Conservation (phyloP, 2,797 vertebrate species). For the Helarctos malayanus region DNA sequence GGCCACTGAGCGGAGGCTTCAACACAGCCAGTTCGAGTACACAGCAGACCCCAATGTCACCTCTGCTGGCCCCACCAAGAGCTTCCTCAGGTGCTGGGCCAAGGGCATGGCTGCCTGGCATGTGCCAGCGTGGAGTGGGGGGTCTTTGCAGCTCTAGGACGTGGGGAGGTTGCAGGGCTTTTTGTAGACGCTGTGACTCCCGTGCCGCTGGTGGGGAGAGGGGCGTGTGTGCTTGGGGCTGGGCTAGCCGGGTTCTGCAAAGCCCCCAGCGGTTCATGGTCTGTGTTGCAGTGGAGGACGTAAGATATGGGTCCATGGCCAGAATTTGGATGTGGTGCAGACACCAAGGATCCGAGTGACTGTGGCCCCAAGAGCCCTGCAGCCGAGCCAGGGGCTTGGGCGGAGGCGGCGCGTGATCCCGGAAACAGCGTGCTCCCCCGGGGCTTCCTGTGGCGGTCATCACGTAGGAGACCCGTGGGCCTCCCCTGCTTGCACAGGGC, state of each 20-base stretch:
- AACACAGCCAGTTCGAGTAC: conserved; percentile 91
- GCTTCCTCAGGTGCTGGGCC: conserved; percentile 93
- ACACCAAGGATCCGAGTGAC: conserved; percentile 95
- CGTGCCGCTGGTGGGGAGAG: background rate
- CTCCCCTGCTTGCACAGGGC: background rate
- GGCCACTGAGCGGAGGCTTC: conserved; percentile 90
- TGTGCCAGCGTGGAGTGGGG: background rate
- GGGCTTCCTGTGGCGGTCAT: conserved; percentile 89
- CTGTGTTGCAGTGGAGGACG: conserved; percentile 94
- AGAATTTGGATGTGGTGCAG: conserved; percentile 97
- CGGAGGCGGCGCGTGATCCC: conserved; percentile 89
- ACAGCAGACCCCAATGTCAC: conserved; percentile 96
- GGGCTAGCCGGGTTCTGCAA: background rate
- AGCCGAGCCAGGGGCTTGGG: conserved; percentile 81
- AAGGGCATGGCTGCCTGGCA: fast-evolving
- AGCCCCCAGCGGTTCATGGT: background rate
- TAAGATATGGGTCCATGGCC: conserved; percentile 92
- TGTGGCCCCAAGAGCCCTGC: conserved; percentile 84
- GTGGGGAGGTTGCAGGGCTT: background rate
- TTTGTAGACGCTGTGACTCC: background rate
- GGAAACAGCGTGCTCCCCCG: conserved; percentile 88
- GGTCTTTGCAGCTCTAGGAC: background rate
- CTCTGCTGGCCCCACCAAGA: conserved; percentile 93
- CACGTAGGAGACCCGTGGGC: conserved; percentile 84
- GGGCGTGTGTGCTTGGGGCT: background rate